Evolutionary conservation across 1,140 invertebrate species (phyloP).

Genomic region (Bombus pyrosoma): DNA sequence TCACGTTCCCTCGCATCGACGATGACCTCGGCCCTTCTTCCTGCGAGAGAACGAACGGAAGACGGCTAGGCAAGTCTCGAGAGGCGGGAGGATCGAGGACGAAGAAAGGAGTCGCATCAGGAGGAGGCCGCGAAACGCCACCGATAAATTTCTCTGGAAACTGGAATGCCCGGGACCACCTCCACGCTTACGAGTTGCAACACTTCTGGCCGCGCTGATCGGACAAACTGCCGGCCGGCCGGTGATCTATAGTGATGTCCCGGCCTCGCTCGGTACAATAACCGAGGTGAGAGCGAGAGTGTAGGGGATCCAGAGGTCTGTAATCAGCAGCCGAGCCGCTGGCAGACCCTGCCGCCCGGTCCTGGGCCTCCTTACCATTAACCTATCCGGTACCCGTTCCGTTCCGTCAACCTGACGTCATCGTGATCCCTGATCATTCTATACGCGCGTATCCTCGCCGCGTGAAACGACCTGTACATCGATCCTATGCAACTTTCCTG

Average conservation of each 20-base stretch:
- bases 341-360: constrained; percentile 70
- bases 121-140: constrained; percentile 68
- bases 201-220: constrained; percentile 75
- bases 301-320: constrained; percentile 79
- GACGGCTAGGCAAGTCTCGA: background rate
- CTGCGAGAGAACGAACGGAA: no score
- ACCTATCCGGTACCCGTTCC: constrained; percentile 73
- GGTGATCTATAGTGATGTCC: constrained; percentile 78
- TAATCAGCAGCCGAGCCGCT: constrained; percentile 82
- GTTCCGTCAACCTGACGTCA: constrained; percentile 76
- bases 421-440: constrained; percentile 68
- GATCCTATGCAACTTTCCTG: background rate
- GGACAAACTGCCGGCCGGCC: constrained; percentile 73
- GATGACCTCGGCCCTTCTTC: no score
- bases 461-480: constrained; percentile 18
- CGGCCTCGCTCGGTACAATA: constrained; percentile 74
- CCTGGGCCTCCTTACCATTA: constrained; percentile 75
- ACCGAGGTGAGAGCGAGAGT: constrained; percentile 80
- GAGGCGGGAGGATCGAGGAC: background rate
- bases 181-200: constrained; percentile 77
- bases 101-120: constrained; percentile 35
- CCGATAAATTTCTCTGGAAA: constrained; percentile 79
- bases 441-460: constrained; percentile 43
- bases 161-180: constrained; percentile 78
- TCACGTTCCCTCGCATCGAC: no score